Evolutionary conservation across 2,888 invertebrate species (phyloP).

Genomic region (Magallana nippona): DNA sequence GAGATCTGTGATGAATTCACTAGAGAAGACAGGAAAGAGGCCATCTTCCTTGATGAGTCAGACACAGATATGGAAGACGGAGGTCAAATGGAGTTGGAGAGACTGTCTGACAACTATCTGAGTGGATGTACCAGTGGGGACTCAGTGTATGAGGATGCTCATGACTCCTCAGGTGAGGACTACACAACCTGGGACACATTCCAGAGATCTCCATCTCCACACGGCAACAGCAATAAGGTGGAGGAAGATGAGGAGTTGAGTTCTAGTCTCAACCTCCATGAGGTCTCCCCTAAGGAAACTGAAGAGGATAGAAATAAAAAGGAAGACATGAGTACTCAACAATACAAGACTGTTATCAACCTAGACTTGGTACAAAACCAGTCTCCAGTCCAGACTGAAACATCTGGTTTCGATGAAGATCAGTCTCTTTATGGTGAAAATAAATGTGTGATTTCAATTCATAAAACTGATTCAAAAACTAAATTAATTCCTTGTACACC

Average conservation of each 20-base stretch:
- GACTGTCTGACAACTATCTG: conserved; percentile 1
- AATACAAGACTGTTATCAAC: conserved; percentile 14
- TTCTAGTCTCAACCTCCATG: neutral
- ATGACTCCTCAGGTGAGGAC: conserved; percentile 10
- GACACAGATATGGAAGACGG: neutral
- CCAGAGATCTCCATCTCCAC: neutral
- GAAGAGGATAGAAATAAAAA: neutral
- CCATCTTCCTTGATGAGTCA: neutral
- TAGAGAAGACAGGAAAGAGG: conserved; percentile 7
- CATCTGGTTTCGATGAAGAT: neutral
- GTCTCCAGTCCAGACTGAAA: neutral
- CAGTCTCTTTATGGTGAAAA: neutral
- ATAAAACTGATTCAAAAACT: neutral
- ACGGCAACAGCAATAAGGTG: neutral
- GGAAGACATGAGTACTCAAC: neutral
- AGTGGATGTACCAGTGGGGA: conserved; percentile 11
- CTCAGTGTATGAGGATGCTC: conserved; percentile 3
- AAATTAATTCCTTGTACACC: neutral
- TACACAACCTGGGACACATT: conserved; percentile 19
- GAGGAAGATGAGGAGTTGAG: neutral
- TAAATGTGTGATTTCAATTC: neutral
- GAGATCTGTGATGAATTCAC: conserved; percentile 23
- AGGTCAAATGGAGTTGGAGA: neutral
- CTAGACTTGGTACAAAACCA: neutral
- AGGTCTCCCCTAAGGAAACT: neutral